Base-by-base conservation (phyloP, 2,113 vertebrate species). In the Apodemus sylvaticus region DNA sequence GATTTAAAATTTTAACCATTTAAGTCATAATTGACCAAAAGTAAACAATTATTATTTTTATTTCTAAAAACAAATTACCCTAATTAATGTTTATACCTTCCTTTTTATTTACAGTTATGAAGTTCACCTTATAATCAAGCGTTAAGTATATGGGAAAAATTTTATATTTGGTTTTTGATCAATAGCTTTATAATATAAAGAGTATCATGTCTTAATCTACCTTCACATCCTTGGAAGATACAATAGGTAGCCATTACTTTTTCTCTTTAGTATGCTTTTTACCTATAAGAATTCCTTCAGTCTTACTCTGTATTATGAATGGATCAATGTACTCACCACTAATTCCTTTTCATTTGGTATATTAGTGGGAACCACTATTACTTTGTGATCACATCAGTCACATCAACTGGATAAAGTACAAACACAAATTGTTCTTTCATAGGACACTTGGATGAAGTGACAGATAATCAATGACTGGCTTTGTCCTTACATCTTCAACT, bases 391-490 rank as follows among this genome's bases (percentile, higher is more conserved):
- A 74, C 58, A 95, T 92, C 92, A 79, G 13, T 51, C 90, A 86
- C 19, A 36, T 86, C 10, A 68, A 90, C 73, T 95, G 53, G 92
- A 68, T 48, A 45, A 92, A 97, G 94, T 95, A 36, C 70, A 60
- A 92, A 93, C 17, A 19, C 39, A 19, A 96, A 86, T 97, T 51
- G 26, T 8, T 89, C 77, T 95, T 85, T 95, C 62, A 34, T 42
- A 93, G 29, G 95, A 92, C 94, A 92, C 82, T 36, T 71, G 90
- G 58, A 86, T 90, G 39, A 73, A 29, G 45, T 98, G 97, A 94
- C 97, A 98, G 95, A 42, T 98, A 98, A 98, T 98, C 98, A 96
- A 70, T 98, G 89, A 94, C 7, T 98, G 95, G 76, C 89, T 97
- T 95, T 97, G 94, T 95, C 87, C 82, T 97, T 97, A 86, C 95